phyloP scores from a whole-genome alignment of 2,888 invertebrate species.

The Heliconius ethilla region DNA sequence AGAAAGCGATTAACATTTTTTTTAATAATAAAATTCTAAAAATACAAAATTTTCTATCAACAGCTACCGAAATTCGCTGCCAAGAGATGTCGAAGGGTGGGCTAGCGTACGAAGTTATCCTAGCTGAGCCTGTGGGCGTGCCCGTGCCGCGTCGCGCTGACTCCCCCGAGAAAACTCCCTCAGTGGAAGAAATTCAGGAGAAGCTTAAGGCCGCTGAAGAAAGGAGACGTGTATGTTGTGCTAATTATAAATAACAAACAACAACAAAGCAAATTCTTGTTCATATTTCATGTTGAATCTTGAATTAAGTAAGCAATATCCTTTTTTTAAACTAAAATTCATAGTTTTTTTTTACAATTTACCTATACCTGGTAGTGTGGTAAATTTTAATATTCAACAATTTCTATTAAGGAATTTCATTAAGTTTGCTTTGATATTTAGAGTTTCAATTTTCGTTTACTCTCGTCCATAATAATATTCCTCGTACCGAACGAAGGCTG shows the following conservation, averaged over 20 bases:
- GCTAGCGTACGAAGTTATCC: slow-evolving; percentile 94
- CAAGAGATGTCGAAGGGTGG: slow-evolving; percentile 96
- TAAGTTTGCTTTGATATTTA: neutral
- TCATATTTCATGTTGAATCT: neutral
- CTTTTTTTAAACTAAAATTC: neutral
- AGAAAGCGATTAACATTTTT: neutral
- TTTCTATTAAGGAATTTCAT: slow-evolving; percentile 8
- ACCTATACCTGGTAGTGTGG: neutral
- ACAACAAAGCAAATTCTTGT: neutral
- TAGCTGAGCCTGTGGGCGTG: slow-evolving; percentile 89
- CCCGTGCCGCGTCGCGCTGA: slow-evolving; percentile 86
- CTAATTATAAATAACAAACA: neutral
- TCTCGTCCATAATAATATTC: neutral
- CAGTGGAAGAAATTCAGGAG: slow-evolving; percentile 94
- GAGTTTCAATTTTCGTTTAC: neutral
- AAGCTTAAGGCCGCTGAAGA: slow-evolving; percentile 97
- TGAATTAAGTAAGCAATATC: neutral
- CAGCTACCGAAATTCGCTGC: slow-evolving; percentile 95
- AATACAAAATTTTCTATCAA: slow-evolving; percentile 38
- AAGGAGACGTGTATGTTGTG: slow-evolving; percentile 89
- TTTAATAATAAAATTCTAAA: neutral
- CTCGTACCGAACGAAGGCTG: slow-evolving; percentile 28
- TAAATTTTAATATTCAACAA: neutral
- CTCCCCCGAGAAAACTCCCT: slow-evolving; percentile 87
- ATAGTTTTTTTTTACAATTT: neutral